Conservation (phyloP, 2,888 invertebrate genomes). For the Spilarctia lutea region DNA sequence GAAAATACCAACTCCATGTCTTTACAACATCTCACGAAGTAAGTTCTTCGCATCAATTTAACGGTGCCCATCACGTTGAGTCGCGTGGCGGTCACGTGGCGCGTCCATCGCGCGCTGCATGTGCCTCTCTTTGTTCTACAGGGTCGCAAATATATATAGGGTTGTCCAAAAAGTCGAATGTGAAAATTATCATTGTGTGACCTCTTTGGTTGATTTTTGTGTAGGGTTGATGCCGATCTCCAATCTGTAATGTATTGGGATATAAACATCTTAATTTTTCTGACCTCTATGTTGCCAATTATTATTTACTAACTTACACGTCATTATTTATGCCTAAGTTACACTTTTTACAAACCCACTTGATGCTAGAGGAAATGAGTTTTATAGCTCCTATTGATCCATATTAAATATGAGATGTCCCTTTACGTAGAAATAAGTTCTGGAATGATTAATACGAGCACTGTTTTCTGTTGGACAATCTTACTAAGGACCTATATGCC, state of each 20-base stretch:
- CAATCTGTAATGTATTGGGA: constrained; percentile 1
- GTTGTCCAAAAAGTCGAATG: constrained; percentile 48
- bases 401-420: no score
- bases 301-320: neutral
- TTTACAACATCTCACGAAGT: constrained; percentile 36
- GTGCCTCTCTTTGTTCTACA: constrained; percentile 49
- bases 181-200: constrained; percentile 53
- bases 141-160: constrained; percentile 36
- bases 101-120: constrained; percentile 54
- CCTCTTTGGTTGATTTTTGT: constrained; percentile 29
- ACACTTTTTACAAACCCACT: no score
- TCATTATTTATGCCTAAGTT: no score
- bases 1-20: constrained; percentile 52
- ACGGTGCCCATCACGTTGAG: constrained; percentile 71
- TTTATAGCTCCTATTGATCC: no score
- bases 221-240: constrained; percentile 14
- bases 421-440: neutral
- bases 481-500: neutral
- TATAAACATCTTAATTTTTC: constrained; percentile 9
- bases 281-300: neutral
- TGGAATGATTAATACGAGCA: neutral
- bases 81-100: constrained; percentile 78
- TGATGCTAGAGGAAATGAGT: no score
- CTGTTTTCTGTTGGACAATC: neutral
- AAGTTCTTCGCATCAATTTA: constrained; percentile 74